These are phyloP conservation scores for Phalera bucephala DNA, from an alignment of 2,888 invertebrate genomes.

Conservation along the genomic window DNA sequence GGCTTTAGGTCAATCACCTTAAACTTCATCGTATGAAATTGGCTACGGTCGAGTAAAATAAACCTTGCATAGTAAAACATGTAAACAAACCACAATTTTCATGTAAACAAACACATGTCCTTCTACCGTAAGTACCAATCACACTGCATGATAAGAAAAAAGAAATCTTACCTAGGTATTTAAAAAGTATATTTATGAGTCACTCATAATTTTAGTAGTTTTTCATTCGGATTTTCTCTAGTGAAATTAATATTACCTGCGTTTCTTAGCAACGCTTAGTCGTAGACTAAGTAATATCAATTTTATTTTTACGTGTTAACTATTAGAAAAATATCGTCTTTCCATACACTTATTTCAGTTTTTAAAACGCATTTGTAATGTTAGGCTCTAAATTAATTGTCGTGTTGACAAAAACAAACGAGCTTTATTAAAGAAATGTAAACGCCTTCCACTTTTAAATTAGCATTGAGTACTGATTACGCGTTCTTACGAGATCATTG, in stretches of 20 bases:
- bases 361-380: no score
- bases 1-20: slow-evolving; percentile 55
- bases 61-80: slow-evolving; percentile 36
- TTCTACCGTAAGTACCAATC: no score
- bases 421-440: no score
- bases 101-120: neutral
- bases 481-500: no score
- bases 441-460: neutral
- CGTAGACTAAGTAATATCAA: slow-evolving; percentile 24
- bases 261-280: slow-evolving; percentile 73
- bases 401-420: no score
- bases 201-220: slow-evolving; percentile 2
- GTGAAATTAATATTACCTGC: slow-evolving; percentile 35
- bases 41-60: slow-evolving; percentile 29
- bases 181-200: neutral
- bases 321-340: neutral
- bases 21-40: slow-evolving; percentile 28
- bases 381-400: no score
- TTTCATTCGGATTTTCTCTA: slow-evolving; percentile 31
- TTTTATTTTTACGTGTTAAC: neutral
- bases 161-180: slow-evolving; percentile 31
- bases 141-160: no score
- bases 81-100: slow-evolving; percentile 37
- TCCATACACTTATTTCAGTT: no score
- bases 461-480: neutral